phyloP scores from a whole-genome alignment of 1,140 invertebrate species.

The Aradophagus sp. region DNA sequence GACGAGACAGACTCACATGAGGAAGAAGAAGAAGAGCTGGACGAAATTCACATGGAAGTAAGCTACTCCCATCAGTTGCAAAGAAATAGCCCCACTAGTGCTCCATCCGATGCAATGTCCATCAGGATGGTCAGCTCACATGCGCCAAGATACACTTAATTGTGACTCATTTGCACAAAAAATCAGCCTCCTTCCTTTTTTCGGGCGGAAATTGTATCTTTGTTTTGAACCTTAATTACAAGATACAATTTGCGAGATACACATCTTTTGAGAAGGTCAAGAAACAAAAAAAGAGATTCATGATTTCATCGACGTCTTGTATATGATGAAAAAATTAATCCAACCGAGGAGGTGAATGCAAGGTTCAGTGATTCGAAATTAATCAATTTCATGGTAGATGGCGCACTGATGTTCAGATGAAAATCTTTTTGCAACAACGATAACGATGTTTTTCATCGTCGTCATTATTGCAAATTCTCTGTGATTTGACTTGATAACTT shows the following conservation, averaged over 20 bases:
- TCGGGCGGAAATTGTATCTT: slow-evolving; percentile 4
- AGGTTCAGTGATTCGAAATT: slow-evolving; percentile 24
- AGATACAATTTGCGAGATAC: slow-evolving; percentile 10
- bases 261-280: slow-evolving; percentile 39
- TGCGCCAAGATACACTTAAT: slow-evolving; percentile 64
- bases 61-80: slow-evolving; percentile 72
- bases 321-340: slow-evolving; percentile 40
- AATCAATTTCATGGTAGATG: slow-evolving; percentile 43
- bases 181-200: neutral
- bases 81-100: slow-evolving; percentile 70
- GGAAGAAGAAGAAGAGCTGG: slow-evolving; percentile 80
- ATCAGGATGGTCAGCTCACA: slow-evolving; percentile 70
- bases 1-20: slow-evolving; percentile 82
- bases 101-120: slow-evolving; percentile 68
- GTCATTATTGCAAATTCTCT: neutral
- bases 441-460: neutral
- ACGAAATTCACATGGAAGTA: slow-evolving; percentile 78
- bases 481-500: slow-evolving; percentile 12
- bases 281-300: slow-evolving; percentile 16
- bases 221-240: slow-evolving; percentile 9
- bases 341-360: slow-evolving; percentile 13
- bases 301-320: slow-evolving; percentile 31
- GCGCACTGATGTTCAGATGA: slow-evolving; percentile 6
- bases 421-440: slow-evolving; percentile 17
- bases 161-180: slow-evolving; percentile 24